A percentile compares a stretch with the other conserved stretches of the same genome.
phyloP scores from a whole-genome alignment of 2,888 invertebrate genomes.

The Hypomecis punctinalis region DNA sequence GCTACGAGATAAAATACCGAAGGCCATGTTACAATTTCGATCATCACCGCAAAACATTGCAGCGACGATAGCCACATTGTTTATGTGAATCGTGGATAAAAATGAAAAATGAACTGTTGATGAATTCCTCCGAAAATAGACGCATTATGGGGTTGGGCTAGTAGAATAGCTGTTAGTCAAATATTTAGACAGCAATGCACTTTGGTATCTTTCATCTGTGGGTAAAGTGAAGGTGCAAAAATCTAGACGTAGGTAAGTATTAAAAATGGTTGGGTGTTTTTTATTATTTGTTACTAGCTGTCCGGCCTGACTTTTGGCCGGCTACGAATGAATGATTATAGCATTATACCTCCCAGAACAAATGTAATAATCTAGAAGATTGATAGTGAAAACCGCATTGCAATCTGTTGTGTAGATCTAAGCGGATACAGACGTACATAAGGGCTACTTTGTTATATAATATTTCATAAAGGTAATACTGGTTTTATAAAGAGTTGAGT shows the following conservation, averaged over 20 bases:
- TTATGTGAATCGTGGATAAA: slow-evolving; percentile 26
- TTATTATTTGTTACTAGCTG: neutral
- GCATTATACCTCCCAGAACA: no score
- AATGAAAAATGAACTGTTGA: slow-evolving; percentile 34
- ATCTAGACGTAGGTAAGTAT: neutral
- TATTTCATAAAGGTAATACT: no score
- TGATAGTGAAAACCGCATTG: no score
- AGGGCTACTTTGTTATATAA: no score
- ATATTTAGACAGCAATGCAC: slow-evolving; percentile 17
- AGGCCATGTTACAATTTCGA: slow-evolving; percentile 18
- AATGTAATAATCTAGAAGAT: no score
- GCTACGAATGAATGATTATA: no score
- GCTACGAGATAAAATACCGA: slow-evolving; percentile 25
- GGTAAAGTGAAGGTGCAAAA: slow-evolving; percentile 2
- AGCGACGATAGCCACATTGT: slow-evolving; percentile 20
- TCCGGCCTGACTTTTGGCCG: neutral
- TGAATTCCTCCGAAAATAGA: slow-evolving; percentile 31
- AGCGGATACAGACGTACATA: no score
- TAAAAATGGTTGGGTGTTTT: no score
- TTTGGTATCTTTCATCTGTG: slow-evolving; percentile 8
- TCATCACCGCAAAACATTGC: slow-evolving; percentile 26
- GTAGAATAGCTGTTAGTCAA: slow-evolving; percentile 16
- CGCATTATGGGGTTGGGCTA: slow-evolving; percentile 23
- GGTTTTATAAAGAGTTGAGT: no score
- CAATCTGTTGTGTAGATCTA: no score